Evolutionary conservation across 1,140 invertebrate species (phyloP).

Genomic region (Nephila pilipes): DNA sequence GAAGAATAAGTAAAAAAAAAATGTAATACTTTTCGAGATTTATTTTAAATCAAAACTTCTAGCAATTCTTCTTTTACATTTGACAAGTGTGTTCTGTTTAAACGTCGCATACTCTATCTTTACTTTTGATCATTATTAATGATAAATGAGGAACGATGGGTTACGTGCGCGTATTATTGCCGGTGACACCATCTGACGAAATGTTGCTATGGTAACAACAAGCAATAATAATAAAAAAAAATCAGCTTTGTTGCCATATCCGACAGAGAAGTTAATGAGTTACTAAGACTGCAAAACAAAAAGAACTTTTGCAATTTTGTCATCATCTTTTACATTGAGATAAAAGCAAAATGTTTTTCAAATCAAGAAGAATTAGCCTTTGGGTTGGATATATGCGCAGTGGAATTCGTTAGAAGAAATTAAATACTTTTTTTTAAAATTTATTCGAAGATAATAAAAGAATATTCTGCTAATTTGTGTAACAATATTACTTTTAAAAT

Average conservation of each 20-base stretch:
- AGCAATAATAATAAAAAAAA: neutral
- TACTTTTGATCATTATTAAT: neutral
- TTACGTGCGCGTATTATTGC: neutral
- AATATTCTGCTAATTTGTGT: too few relatives aligned
- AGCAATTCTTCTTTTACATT: neutral
- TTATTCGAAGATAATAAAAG: too few relatives aligned
- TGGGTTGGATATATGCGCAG: too few relatives aligned
- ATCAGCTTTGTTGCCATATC: neutral
- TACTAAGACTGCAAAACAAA: neutral
- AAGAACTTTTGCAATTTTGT: neutral
- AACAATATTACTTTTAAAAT: too few relatives aligned
- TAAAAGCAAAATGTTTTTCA: too few relatives aligned
- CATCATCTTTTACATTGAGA: neutral
- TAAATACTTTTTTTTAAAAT: too few relatives aligned
- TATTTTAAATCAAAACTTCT: neutral
- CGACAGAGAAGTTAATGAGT: neutral
- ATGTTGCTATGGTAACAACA: neutral
- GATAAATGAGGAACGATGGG: neutral
- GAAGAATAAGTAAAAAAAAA: neutral
- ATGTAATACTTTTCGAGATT: neutral
- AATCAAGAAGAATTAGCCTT: too few relatives aligned
- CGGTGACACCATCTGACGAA: neutral
- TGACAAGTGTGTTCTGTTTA: neutral
- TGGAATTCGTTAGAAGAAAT: too few relatives aligned
- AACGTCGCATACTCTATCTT: neutral